phyloP scores from a whole-genome alignment of 2,888 invertebrate genomes.

The Himalopsyche anomala region DNA sequence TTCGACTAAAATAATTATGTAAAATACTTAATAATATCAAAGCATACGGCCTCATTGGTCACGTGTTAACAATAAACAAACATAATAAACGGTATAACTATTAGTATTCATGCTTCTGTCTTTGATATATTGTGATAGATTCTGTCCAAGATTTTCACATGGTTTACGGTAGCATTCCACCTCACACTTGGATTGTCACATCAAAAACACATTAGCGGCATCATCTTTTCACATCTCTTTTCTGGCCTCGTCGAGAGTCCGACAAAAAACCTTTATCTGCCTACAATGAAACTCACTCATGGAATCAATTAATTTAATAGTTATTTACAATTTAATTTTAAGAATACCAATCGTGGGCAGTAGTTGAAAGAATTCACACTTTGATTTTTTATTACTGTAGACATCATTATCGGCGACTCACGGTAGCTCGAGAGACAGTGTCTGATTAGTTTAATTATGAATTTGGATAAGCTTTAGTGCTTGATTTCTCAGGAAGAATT shows the following conservation, averaged over 20 bases:
- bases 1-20: too few relatives aligned
- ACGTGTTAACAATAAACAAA: too few relatives aligned
- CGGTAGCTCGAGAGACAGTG: slow-evolving; percentile 47
- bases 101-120: too few relatives aligned
- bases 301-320: slow-evolving; percentile 64
- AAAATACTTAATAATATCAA: too few relatives aligned
- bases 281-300: slow-evolving; percentile 64
- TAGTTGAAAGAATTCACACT: slow-evolving; percentile 44
- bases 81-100: too few relatives aligned
- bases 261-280: slow-evolving; percentile 57
- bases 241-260: slow-evolving; percentile 13
- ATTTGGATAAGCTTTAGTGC: not conserved
- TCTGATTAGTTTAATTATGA: slow-evolving; percentile 45
- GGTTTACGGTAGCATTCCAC: slow-evolving; percentile 36
- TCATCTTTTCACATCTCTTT: slow-evolving; percentile 1
- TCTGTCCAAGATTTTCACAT: slow-evolving; percentile 15
- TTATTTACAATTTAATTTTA: slow-evolving; percentile 61
- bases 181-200: slow-evolving; percentile 58
- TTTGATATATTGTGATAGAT: slow-evolving; percentile 10
- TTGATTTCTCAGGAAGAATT: slow-evolving; percentile 3
- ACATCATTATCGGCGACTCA: slow-evolving; percentile 6
- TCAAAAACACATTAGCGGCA: slow-evolving; percentile 65
- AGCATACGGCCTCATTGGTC: too few relatives aligned
- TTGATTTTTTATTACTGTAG: slow-evolving; percentile 13
- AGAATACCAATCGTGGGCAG: slow-evolving; percentile 40